Base-by-base conservation (phyloP, 2,888 invertebrate species). In the Dryobotodes eremita region DNA sequence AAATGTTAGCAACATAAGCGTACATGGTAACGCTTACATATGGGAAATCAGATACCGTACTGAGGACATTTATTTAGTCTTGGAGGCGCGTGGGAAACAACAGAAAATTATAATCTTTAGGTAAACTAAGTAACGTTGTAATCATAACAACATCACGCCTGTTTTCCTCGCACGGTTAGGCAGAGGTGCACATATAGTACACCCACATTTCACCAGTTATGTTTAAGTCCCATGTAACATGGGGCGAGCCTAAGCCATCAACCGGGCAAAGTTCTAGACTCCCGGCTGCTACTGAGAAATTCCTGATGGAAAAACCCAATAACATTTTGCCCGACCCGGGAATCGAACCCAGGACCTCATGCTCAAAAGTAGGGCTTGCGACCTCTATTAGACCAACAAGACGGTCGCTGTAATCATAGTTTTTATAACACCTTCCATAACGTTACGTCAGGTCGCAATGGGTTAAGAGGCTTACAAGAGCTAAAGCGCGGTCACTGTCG, bases 71-170 rank as follows among this genome's bases (percentile, higher is more conserved):
- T 76, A 81, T 81, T 85, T 85, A 91, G 90, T 89, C 89, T 90
- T 83, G 81, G 84, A 92, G 88, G 91, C 87, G 92, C 95, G 95
- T 95, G 95, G 94, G 95, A 95, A 95, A 90, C 86, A 86, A 89
- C 82, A 89, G 91, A 91, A 92, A 88, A 91, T 73, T 66, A 57
- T 87, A 86, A 90, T 91, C 89, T 91, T 90, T 89, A 90, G 90
- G 89, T 89, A 92, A 92, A 89, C 84, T 75, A 70, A 53, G 55
- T 68, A 66, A 53, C 23, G 42, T 71, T 75, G 53, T 57, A 59
- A 64, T 68, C 20, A 31, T 71, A 62, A 59, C 26, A 59, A 26
- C 11, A 26, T 5, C 26, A 59, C 26, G 15, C 26, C 13, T 15
- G 59, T 57, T 6, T 6, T 2, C 2, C 6, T 26, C 8, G 61